Evolutionary conservation across 2,113 vertebrate genomes (phyloP), one percentile per base, ranked within the genome.

Genomic region (Australoheros scitulus): DNA sequence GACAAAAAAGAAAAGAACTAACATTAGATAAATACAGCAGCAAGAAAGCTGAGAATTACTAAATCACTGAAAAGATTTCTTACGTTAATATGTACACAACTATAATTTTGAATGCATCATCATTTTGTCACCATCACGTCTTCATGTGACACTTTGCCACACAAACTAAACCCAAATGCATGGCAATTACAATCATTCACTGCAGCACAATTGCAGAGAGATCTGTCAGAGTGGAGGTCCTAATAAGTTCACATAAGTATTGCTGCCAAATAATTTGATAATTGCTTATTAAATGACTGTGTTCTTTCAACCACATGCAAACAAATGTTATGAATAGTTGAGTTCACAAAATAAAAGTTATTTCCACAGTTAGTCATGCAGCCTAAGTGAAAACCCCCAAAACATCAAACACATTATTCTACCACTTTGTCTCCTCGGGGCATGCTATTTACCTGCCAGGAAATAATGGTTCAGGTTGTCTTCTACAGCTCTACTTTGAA

Each of bases 11-110:
- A 32, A 3, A 8, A 22, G 11, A 13, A 24, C 65, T 70, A 70
- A 14, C 3, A 47, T 47, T 15, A 47, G 43, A 47, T 15, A 15
- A 47, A 70, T 70, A 22, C 65, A 52, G 47, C 65, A 52, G 43
- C 65, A 14, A 52, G 65, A 32, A 13, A 72, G 10, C 0, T 32
- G 47, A 7, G 43, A 52, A 2, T 72, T 20, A 14, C 32, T 52
- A 55, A 52, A 52, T 52, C 6, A 72, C 43, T 52, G 24, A 50
- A 50, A 20, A 26, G 29, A 72, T 32, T 72, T 72, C 6, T 1
- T 50, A 52, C 0, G 0, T 50, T 52, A 72, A 13, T 20, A 52
- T 0, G 1, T 1, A 5, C 9, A n/a, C 20, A 56, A n/a, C 7
- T 20, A 20, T 55, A 20, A 9, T 56, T 56, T 56, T 56, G 3